A percentile compares a stretch with the other conserved stretches of the same genome.
phyloP scores from a whole-genome alignment of 2,888 invertebrate species.

The Imbricaverruca yamaguchii region DNA sequence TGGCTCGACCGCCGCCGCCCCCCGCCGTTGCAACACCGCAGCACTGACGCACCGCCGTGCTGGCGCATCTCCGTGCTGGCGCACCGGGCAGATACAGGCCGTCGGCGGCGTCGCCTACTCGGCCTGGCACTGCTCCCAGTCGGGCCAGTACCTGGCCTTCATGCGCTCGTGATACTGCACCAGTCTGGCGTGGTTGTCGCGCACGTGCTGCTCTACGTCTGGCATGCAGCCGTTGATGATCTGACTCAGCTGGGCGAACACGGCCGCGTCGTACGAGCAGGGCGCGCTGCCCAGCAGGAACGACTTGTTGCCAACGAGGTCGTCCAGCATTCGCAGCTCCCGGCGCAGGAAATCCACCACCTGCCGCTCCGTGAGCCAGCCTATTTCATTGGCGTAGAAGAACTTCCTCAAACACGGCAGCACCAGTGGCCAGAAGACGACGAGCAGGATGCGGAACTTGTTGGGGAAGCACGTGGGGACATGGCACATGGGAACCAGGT shows the following conservation, averaged over 20 bases:
- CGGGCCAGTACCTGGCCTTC: constrained; percentile 40
- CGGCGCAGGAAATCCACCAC: background rate
- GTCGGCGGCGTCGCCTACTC: background rate
- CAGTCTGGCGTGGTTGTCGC: constrained; percentile 37
- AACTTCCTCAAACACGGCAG: background rate
- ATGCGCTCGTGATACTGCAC: constrained; percentile 38
- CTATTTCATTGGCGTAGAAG: background rate
- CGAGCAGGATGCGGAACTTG: background rate
- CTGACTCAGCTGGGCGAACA: constrained; percentile 42
- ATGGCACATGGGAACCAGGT: background rate
- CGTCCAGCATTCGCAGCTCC: background rate
- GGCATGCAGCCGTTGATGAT: constrained; percentile 37
- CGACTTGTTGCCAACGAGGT: constrained; percentile 19
- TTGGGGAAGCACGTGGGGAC: background rate
- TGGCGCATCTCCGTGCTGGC: too few relatives aligned
- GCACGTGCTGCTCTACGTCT: constrained; percentile 37
- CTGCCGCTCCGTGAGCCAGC: background rate
- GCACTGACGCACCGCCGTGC: too few relatives aligned
- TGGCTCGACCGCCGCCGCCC: too few relatives aligned
- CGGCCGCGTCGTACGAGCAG: constrained; percentile 40
- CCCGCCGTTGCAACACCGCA: too few relatives aligned
- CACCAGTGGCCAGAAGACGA: background rate
- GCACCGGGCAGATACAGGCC: too few relatives aligned
- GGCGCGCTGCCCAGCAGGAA: constrained; percentile 40
- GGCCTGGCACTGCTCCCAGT: constrained; percentile 39